phyloP scores from a whole-genome alignment of 2,797 vertebrate species.

The Sebastes trivittatus region DNA sequence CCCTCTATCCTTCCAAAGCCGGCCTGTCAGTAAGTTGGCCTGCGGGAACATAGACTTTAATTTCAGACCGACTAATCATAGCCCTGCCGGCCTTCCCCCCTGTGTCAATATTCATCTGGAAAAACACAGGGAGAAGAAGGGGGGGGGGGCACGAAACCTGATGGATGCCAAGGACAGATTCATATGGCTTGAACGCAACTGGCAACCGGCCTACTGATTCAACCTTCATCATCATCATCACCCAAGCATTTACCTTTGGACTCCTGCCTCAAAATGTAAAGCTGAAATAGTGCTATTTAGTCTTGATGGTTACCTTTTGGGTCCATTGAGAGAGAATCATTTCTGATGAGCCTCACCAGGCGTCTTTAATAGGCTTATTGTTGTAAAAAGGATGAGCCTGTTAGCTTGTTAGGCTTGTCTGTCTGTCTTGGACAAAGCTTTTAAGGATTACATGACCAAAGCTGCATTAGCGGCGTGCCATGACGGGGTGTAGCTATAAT shows the following conservation, averaged over 20 bases:
- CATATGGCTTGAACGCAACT: not conserved
- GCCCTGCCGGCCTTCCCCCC: constrained; percentile 26
- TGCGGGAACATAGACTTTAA: constrained; percentile 52
- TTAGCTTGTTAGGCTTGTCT: constrained; percentile 23
- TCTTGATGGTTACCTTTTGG: constrained; percentile 14
- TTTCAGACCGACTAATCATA: constrained; percentile 58
- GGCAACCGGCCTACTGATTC: constrained; percentile 6
- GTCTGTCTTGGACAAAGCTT: constrained; percentile 46
- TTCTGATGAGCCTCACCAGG: constrained; percentile 12
- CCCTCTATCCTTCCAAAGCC: constrained; percentile 41
- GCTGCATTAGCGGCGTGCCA: not conserved
- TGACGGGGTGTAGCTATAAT: not conserved
- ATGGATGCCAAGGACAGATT: constrained; percentile 35
- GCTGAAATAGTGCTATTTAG: constrained; percentile 3
- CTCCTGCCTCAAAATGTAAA: constrained; percentile 11
- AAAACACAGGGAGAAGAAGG: constrained; percentile 45
- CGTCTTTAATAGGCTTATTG: constrained; percentile 40
- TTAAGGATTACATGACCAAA: constrained; percentile 32
- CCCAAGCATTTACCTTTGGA: constrained; percentile 23
- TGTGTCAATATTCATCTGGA: constrained; percentile 67
- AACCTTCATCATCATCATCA: constrained; percentile 16
- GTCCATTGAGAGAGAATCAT: constrained; percentile 29
- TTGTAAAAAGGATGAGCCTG: constrained; percentile 34
- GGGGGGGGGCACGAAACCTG: constrained; percentile 5
- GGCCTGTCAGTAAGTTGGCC: constrained; percentile 59